Conservation (phyloP, 2,888 invertebrate genomes). For the Cyrtodaria siliqua region DNA sequence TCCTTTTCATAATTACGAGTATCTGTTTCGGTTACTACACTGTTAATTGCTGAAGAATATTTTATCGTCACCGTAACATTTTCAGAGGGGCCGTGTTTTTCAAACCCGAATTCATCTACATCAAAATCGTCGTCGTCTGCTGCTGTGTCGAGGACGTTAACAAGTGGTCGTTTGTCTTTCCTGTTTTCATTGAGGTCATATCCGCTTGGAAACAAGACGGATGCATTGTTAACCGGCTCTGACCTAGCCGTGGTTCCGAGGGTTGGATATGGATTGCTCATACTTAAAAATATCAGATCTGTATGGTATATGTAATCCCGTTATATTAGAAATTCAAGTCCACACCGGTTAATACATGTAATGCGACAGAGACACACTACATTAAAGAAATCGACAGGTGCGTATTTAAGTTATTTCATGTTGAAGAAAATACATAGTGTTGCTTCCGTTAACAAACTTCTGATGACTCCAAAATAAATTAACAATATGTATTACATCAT, state of each 20-base stretch:
- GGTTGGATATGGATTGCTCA: conserved; percentile 23
- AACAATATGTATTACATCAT: no score
- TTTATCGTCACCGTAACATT: conserved; percentile 58
- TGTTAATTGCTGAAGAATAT: conserved; percentile 36
- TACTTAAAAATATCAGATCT: not conserved
- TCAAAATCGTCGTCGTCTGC: conserved; percentile 19
- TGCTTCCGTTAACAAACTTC: no score
- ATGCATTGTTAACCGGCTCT: conserved; percentile 41
- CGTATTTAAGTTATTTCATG: no score
- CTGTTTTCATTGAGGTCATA: conserved; percentile 42
- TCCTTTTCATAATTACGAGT: no score
- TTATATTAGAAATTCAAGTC: no score
- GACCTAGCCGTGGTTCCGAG: conserved; percentile 36
- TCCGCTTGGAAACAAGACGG: conserved; percentile 49
- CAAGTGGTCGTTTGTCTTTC: conserved; percentile 19
- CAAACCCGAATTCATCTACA: conserved; percentile 39
- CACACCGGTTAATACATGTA: no score
- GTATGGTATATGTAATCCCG: no score
- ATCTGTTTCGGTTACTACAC: conserved; percentile 44
- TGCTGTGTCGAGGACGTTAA: conserved; percentile 55
- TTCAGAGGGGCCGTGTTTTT: conserved; percentile 36
- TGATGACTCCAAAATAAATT: no score
- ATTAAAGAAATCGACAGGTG: no score
- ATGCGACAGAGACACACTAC: no score
- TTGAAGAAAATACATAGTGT: no score